phyloP scores from a whole-genome alignment of 1,140 invertebrate species.

The Ceratina japonica region DNA sequence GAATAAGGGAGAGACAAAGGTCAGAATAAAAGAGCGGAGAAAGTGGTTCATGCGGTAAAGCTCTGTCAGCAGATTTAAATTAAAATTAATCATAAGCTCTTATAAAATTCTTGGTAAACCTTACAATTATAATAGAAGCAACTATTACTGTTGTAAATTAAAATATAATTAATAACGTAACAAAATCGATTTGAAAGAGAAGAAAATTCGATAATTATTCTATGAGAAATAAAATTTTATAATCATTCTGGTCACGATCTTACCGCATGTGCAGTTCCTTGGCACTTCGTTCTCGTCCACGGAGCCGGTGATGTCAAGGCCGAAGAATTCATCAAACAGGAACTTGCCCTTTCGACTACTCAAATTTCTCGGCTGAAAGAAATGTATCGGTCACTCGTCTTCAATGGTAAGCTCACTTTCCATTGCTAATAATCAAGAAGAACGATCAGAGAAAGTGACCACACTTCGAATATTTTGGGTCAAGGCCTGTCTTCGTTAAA shows the following conservation, averaged over 20 bases:
- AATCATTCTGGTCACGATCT: constrained; percentile 55
- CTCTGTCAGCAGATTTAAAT: too few relatives aligned
- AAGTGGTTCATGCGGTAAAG: too few relatives aligned
- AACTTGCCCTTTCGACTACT: constrained; percentile 80
- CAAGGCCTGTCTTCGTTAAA: constrained; percentile 49
- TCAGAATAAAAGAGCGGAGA: too few relatives aligned
- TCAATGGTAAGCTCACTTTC: constrained; percentile 59
- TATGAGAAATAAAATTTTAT: too few relatives aligned
- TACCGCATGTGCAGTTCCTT: constrained; percentile 84
- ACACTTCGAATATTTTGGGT: constrained; percentile 67
- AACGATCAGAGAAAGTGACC: constrained; percentile 67
- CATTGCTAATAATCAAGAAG: constrained; percentile 43
- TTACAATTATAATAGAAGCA: too few relatives aligned
- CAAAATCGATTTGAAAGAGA: too few relatives aligned
- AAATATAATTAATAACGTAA: too few relatives aligned
- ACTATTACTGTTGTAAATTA: too few relatives aligned
- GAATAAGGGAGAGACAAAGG: too few relatives aligned
- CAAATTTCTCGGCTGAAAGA: constrained; percentile 59
- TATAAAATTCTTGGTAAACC: too few relatives aligned
- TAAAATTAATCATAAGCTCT: too few relatives aligned
- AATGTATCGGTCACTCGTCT: constrained; percentile 31
- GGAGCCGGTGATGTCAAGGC: constrained; percentile 75
- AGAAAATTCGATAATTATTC: too few relatives aligned
- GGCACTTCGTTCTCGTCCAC: constrained; percentile 78
- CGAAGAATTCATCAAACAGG: constrained; percentile 84